A percentile compares a stretch with the other conserved stretches of the same genome.
These are phyloP conservation scores for Rhodophaea formosa DNA, from an alignment of 2,888 invertebrate genomes.

Conservation along the genomic window DNA sequence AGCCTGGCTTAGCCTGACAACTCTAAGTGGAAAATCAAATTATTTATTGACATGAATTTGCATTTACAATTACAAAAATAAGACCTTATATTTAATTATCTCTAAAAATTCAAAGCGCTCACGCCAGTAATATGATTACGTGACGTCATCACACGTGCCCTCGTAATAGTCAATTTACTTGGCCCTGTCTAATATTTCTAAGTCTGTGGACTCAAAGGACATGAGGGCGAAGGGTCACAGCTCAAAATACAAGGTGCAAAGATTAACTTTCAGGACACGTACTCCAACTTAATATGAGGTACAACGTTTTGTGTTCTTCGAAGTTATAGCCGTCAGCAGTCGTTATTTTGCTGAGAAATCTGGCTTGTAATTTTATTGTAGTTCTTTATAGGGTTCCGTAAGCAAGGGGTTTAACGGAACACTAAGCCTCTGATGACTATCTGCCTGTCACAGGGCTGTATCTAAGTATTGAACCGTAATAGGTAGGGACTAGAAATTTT, in stretches of 20 bases:
- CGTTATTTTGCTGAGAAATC: neutral
- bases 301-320: constrained; percentile 6
- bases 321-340: neutral
- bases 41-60: no score
- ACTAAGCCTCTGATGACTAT: no score
- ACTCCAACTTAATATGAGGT: constrained; percentile 1
- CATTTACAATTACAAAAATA: no score
- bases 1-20: no score
- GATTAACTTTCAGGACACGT: constrained; percentile 7
- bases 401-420: no score
- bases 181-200: neutral
- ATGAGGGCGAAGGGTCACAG: constrained; percentile 6
- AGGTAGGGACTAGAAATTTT: no score
- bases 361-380: neutral
- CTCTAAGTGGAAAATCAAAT: no score
- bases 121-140: neutral
- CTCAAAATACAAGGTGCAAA: constrained; percentile 1
- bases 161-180: neutral
- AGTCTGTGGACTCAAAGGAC: neutral
- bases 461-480: no score
- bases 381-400: neutral
- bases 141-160: neutral
- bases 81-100: neutral
- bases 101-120: neutral
- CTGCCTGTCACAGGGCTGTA: no score